A percentile compares a stretch with the other conserved stretches of the same genome.
Evolutionary conservation across 2,113 vertebrate species (phyloP).

Genomic region (Colius striatus): DNA sequence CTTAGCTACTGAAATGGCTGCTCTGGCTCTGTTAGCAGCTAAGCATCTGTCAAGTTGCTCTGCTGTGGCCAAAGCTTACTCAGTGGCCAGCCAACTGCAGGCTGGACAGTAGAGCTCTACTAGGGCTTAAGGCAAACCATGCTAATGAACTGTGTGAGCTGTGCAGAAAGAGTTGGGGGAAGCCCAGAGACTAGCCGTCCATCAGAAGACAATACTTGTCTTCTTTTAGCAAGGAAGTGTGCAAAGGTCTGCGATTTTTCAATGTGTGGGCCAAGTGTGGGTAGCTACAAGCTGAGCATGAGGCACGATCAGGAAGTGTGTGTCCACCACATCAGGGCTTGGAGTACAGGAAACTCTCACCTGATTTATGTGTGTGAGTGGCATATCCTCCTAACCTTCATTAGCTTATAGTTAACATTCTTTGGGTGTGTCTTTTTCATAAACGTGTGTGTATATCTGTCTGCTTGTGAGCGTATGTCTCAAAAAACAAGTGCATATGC

Average conservation of each 20-base stretch:
- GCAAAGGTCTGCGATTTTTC: not conserved
- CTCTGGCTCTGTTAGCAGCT: not conserved
- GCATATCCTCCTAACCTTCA: not conserved
- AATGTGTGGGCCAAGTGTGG: not conserved
- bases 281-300: not conserved
- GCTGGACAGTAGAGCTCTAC: not conserved
- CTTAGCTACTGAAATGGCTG: not conserved
- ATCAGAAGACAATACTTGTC: not conserved
- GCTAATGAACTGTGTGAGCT: not conserved
- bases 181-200: not conserved
- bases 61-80: not conserved
- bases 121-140: not conserved
- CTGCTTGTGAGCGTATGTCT: not conserved
- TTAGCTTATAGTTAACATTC: not conserved
- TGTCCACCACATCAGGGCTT: not conserved
- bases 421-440: not conserved
- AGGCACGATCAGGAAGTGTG: not conserved
- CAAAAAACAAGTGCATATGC: not conserved
- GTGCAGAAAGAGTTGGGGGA: not conserved
- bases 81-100: not conserved
- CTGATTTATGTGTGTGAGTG: rapidly evolving
- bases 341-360: not conserved
- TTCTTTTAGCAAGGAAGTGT: not conserved
- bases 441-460: not conserved
- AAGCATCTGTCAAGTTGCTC: constrained; percentile 2